Base-by-base conservation (phyloP, 2,113 vertebrate genomes). In the Gymnobelideus leadbeateri region DNA sequence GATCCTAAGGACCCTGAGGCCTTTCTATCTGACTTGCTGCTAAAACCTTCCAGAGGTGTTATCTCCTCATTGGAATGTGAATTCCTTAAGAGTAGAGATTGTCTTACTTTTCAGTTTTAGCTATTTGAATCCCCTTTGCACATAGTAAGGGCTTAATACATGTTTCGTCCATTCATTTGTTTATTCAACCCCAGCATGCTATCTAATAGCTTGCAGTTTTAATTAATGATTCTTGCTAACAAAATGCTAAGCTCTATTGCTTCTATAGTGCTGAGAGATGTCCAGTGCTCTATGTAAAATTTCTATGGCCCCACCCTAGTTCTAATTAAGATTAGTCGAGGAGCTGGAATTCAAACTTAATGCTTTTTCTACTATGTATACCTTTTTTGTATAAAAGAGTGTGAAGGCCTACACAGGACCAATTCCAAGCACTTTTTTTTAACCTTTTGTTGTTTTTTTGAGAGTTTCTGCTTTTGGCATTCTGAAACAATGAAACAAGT, bases 371-470 rank as follows among this genome's bases (percentile, higher is more conserved):
- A 77, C 37, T 19, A n/a, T 0, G 0, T n/a, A n/a, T 5, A 21
- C 4, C 37, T n/a, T 77, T 61, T 84, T n/a, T 68, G n/a, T 84
- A 43, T 21, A 84, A 84, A 84, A 43, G 37, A 19, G 37, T n/a
- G 16, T 77, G 68, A 77, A 37, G 57, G 31, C 57, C 10, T 37
- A 68, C 3, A 37, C 3, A 1, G 28, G 11, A 16, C 1, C n/a
- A 77, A 77, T 37, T 77, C 37, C 68, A 96, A 61, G 3, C 26
- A 93, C 92, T 92, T 91, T 94, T 5, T 24, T 91, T 54, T 0
- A 8, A 0, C 26, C 37, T 57, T 77, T 51, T 52, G 77, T 47
- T 37, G 47, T 25, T 23, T 52, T 52, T 52, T 1, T 2, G 52
- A 16, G 8, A 8, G 8, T 2, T 68, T 21, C 43, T 37, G 55